These are phyloP conservation scores for Indicator indicator DNA, from an alignment of 2,113 vertebrate genomes.

Conservation along the genomic window DNA sequence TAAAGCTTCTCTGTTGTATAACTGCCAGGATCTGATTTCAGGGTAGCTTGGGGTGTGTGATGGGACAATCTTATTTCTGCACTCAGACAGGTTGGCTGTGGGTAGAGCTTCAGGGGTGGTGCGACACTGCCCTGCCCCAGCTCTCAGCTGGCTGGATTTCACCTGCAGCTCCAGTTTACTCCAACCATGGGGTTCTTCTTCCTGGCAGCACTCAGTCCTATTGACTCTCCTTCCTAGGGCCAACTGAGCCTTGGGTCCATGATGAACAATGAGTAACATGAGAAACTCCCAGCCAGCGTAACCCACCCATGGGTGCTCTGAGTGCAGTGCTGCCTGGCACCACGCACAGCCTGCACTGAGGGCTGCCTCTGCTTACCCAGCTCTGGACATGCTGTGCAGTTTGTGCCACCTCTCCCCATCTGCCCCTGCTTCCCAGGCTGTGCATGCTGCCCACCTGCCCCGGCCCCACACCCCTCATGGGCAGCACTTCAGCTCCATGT, in stretches of 20 bases:
- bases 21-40: not conserved
- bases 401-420: not conserved
- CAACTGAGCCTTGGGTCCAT: not conserved
- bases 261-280: fast-evolving
- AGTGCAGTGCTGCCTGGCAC: not conserved
- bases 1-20: not conserved
- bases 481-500: not conserved
- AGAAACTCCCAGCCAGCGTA: fast-evolving
- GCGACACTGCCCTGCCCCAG: not conserved
- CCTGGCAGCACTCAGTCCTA: not conserved
- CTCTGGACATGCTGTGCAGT: fast-evolving
- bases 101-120: not conserved
- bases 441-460: fast-evolving
- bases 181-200: not conserved
- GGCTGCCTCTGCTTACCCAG: not conserved
- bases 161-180: not conserved
- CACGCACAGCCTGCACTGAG: fast-evolving
- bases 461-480: not conserved
- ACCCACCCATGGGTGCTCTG: fast-evolving
- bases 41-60: fast-evolving
- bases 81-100: no score
- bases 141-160: not conserved
- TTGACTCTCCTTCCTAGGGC: not conserved
- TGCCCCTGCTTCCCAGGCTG: fast-evolving
- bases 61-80: not conserved